Conservation (phyloP, 1,140 invertebrate genomes). For the Micrasema longulum region DNA sequence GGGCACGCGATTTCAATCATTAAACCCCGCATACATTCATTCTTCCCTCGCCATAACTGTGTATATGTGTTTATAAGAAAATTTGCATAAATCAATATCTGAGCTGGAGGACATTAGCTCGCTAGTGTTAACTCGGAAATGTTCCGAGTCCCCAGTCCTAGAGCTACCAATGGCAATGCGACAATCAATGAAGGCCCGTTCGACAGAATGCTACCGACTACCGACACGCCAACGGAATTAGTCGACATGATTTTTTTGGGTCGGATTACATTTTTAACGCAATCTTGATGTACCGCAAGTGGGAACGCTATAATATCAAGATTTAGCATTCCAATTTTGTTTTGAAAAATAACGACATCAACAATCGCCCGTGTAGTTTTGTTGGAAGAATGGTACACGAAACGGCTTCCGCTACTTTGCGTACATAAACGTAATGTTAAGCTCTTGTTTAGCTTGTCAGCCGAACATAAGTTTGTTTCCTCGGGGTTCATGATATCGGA, state of each 20-base stretch:
- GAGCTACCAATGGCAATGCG: too few species aligned
- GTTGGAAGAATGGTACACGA: too few species aligned
- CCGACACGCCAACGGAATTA: constrained; percentile 22
- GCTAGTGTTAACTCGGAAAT: background rate
- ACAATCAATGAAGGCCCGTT: constrained; percentile 20
- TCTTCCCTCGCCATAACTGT: constrained; percentile 26
- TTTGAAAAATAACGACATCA: too few species aligned
- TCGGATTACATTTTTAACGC: constrained; percentile 30
- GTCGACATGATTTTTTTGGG: constrained; percentile 14
- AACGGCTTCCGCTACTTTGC: too few species aligned
- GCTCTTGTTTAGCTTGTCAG: too few species aligned
- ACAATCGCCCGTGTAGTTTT: too few species aligned
- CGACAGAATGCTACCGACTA: constrained; percentile 14
- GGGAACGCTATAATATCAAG: constrained; percentile 12
- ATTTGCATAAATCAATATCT: constrained; percentile 54
- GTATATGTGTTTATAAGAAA: constrained; percentile 38
- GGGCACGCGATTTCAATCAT: constrained; percentile 54
- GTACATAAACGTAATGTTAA: too few species aligned
- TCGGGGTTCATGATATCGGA: background rate
- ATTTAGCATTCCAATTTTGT: too few species aligned
- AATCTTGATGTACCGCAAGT: constrained; percentile 21
- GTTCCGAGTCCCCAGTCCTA: too few species aligned
- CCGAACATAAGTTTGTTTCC: too few species aligned
- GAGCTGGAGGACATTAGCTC: constrained; percentile 43
- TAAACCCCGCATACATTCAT: constrained; percentile 32